Conservation (phyloP, 1,140 invertebrate genomes). For the Portunus trituberculatus region DNA sequence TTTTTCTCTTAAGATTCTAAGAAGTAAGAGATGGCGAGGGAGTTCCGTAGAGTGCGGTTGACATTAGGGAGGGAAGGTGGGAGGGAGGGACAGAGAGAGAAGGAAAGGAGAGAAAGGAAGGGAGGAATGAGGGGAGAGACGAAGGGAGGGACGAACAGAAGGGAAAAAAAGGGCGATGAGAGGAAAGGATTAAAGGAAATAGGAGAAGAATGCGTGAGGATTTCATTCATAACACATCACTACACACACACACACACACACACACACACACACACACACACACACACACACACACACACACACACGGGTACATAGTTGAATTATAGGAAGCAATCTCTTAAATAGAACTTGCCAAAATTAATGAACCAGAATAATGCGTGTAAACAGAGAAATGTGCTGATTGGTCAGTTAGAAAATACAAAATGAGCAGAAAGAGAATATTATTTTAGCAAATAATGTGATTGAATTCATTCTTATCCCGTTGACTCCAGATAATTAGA, state of each 20-base stretch:
- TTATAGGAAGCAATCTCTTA: too few relatives aligned
- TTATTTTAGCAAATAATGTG: too few relatives aligned
- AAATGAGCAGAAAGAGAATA: too few relatives aligned
- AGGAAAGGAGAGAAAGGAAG: background rate
- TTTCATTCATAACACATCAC: constrained; percentile 14
- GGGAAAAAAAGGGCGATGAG: constrained; percentile 13
- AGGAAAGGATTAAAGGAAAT: constrained; percentile 25
- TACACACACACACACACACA: constrained; percentile 18
- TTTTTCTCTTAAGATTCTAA: background rate
- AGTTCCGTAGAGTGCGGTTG: background rate
- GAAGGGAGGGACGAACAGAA: background rate
- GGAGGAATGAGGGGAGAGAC: background rate
- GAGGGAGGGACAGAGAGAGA: background rate
- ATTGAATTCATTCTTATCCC: too few relatives aligned
- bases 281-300: background rate
- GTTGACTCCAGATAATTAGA: too few relatives aligned
- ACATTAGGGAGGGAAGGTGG: background rate
- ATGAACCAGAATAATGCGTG: too few relatives aligned
- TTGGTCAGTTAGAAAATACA: too few relatives aligned
- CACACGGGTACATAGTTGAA: background rate
- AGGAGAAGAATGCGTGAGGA: background rate
- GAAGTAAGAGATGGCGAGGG: background rate
- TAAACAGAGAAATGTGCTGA: too few relatives aligned
- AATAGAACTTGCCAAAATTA: too few relatives aligned
- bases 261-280: constrained; percentile 16